Base-by-base conservation (phyloP, 2,113 vertebrate species). In the Gadus chalcogrammus region DNA sequence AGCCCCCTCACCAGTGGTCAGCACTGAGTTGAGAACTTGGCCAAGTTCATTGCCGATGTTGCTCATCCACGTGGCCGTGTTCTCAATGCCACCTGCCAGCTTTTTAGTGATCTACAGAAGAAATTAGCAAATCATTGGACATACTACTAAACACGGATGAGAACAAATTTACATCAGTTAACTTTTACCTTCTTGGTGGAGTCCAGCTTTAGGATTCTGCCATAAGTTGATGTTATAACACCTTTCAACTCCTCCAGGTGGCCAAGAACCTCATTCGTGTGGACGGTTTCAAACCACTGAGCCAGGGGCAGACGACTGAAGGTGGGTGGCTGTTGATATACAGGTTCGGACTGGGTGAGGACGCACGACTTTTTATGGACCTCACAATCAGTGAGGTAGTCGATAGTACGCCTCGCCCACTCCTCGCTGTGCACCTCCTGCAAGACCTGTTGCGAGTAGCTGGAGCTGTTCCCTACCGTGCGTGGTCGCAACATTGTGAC, bases 201-300 rank as follows among this genome's bases (percentile, higher is more conserved):
- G 24, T 24, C 24, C 24, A 24, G 24, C 24, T 24, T 24, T 24
- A 24, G 2, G 24, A 24, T 24, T 24, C 24, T 24, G 24, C 24
- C 24, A 24, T 24, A 24, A 24, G 24, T 24, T 24, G 24, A 24
- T 2, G 24, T 24, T 24, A 24, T 24, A 24, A 24, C 24, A 24
- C 24, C 24, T 24, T 24, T 24, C 24, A 24, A 24, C 24, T 24
- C 24, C 1, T 24, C 73, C 17, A 71, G 55, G 11, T 79, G 80
- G 16, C 63, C 8, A 5, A 69, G 28, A 1, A 82, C 63, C 0
- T 78, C 62, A 0, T 73, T 79, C 7, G 73, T 12, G 6, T 79
- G 72, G 15, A 68, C 79, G 1, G 79, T 80, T 67, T 77, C 65
- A 68, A 80, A 77, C 79, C 68, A 74, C 75, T 78, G 76, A 1